These are phyloP conservation scores for Arrhopalites spinosus DNA, from an alignment of 2,888 invertebrate species.

Conservation along the genomic window DNA sequence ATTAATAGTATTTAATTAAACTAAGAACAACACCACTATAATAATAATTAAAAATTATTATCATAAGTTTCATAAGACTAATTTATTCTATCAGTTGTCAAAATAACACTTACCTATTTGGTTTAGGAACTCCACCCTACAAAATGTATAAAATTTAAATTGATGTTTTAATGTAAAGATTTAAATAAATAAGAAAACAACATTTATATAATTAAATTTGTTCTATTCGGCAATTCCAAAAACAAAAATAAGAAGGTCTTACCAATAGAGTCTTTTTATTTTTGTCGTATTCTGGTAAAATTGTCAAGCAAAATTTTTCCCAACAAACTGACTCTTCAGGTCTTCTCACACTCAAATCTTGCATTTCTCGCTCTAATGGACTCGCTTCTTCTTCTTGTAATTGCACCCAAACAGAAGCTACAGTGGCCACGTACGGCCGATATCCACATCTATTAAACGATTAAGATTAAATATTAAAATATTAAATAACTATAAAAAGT, in stretches of 20 bases:
- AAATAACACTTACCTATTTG: constrained; percentile 24
- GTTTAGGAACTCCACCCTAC: constrained; percentile 37
- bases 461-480: not conserved
- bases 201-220: not conserved
- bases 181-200: not conserved
- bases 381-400: constrained; percentile 30
- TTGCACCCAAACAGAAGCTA: constrained; percentile 31
- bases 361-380: constrained; percentile 31
- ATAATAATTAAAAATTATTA: too few relatives aligned
- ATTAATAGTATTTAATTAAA: too few relatives aligned
- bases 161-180: not conserved
- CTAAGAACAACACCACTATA: too few relatives aligned
- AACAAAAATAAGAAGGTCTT: not conserved
- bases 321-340: constrained; percentile 28
- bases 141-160: not conserved
- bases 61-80: too few relatives aligned
- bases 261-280: constrained; percentile 36
- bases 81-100: constrained; percentile 5
- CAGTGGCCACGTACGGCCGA: constrained; percentile 29
- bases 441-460: constrained; percentile 21
- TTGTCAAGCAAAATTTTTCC: constrained; percentile 33
- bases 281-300: constrained; percentile 35
- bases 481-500: too few relatives aligned
- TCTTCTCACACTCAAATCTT: constrained; percentile 22
- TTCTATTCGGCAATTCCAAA: too few relatives aligned